Conservation (phyloP, 1,140 invertebrate species). For the Pachyrhynchus sulphureomaculatus region DNA sequence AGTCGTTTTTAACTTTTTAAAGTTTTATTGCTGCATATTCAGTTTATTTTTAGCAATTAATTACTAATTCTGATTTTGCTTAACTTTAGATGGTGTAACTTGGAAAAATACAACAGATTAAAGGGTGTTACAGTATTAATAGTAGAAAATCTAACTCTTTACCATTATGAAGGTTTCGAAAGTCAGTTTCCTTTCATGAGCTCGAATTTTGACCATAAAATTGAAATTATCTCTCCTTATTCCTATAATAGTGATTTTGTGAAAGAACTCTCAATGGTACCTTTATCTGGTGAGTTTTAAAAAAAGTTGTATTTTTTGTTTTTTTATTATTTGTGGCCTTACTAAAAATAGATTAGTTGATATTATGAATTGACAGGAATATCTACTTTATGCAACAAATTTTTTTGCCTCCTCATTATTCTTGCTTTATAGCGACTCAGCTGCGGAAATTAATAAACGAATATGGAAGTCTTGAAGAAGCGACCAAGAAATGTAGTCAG, state of each 20-base stretch:
- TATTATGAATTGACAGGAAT: too few relatives aligned
- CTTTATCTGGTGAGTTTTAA: constrained; percentile 60
- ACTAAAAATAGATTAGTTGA: too few relatives aligned
- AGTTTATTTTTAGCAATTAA: too few relatives aligned
- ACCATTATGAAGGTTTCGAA: constrained; percentile 69
- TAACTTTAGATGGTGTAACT: constrained; percentile 78
- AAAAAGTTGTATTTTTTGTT: background rate
- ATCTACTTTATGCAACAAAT: too few relatives aligned
- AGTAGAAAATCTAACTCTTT: constrained; percentile 73
- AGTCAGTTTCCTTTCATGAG: constrained; percentile 61
- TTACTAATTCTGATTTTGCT: too few relatives aligned
- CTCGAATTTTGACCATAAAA: constrained; percentile 61
- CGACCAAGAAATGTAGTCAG: constrained; percentile 64
- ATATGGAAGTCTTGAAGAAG: constrained; percentile 68
- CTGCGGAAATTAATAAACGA: constrained; percentile 63
- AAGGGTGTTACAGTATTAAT: constrained; percentile 72
- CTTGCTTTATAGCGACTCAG: constrained; percentile 50
- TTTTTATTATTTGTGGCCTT: background rate
- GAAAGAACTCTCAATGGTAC: constrained; percentile 75
- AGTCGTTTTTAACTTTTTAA: too few relatives aligned
- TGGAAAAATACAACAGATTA: constrained; percentile 72
- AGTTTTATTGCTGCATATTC: too few relatives aligned
- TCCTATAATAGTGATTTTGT: constrained; percentile 69
- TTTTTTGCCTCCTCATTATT: too few relatives aligned
- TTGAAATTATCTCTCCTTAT: constrained; percentile 74